Percentiles rank a stretch among this genome's conserved stretches.
These are phyloP conservation scores for Crotophaga sulcirostris DNA, from an alignment of 2,113 vertebrate species.

Conservation along the genomic window DNA sequence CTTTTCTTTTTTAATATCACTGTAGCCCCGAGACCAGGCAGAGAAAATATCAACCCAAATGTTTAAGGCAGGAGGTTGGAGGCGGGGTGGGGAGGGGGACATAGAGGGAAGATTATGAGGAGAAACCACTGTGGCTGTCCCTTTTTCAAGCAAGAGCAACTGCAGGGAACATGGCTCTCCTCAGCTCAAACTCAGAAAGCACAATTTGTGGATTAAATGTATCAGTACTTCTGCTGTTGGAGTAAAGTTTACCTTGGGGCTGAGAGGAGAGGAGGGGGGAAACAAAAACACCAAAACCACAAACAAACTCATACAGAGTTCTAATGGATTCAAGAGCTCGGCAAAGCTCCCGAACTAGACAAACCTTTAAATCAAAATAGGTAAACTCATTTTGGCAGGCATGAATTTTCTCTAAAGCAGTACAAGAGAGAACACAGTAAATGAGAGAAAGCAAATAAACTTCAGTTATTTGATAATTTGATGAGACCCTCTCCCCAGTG, in stretches of 20 bases:
- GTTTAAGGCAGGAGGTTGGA: neutral
- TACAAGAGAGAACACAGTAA: neutral
- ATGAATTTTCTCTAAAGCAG: neutral
- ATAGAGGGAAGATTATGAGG: neutral
- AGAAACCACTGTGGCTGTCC: neutral
- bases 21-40: conserved; percentile 19
- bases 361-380: neutral
- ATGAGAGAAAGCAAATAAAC: neutral
- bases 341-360: neutral
- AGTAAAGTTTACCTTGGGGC: neutral
- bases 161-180: neutral
- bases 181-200: neutral
- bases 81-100: neutral
- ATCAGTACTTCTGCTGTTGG: neutral
- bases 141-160: neutral
- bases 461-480: neutral
- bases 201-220: neutral
- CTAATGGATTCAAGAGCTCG: neutral
- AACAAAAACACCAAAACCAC: too few species aligned
- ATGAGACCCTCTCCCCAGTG: neutral
- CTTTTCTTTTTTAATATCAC: conserved; percentile 44
- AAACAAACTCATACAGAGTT: neutral
- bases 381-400: neutral
- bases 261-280: too few species aligned
- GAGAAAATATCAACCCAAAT: conserved; percentile 44